phyloP scores from a whole-genome alignment of 2,113 vertebrate genomes.

The Cebus imitator region DNA sequence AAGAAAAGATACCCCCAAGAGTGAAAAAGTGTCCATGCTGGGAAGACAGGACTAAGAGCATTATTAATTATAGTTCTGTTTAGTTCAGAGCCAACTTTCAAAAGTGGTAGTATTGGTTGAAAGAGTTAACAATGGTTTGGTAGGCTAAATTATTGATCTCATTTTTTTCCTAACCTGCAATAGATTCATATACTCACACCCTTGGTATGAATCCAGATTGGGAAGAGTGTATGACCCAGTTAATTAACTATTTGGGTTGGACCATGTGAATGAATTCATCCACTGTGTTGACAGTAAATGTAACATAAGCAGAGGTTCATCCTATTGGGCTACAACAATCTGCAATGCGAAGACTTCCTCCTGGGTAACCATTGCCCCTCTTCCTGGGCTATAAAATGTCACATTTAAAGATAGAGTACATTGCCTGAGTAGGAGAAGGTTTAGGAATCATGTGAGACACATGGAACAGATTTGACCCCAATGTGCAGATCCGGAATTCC shows the following conservation, averaged over 20 bases:
- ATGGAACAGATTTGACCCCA: background rate
- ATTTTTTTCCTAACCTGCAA: background rate
- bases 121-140: background rate
- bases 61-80: background rate
- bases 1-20: background rate
- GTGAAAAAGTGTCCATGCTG: fast-evolving
- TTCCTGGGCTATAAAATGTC: background rate
- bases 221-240: background rate
- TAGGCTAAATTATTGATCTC: background rate
- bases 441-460: too few relatives aligned
- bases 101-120: background rate
- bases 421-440: too few relatives aligned
- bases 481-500: background rate
- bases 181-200: background rate
- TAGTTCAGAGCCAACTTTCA: background rate
- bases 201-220: background rate
- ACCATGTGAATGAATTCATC: background rate
- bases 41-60: background rate
- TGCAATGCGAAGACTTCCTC: background rate
- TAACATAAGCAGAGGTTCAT: background rate
- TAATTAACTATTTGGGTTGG: background rate
- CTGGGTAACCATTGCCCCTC: too few relatives aligned
- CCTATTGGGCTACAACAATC: background rate
- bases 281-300: background rate
- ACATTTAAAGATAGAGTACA: background rate